Conservation (phyloP, 2,113 vertebrate genomes). For the Mastomys natalensis region DNA sequence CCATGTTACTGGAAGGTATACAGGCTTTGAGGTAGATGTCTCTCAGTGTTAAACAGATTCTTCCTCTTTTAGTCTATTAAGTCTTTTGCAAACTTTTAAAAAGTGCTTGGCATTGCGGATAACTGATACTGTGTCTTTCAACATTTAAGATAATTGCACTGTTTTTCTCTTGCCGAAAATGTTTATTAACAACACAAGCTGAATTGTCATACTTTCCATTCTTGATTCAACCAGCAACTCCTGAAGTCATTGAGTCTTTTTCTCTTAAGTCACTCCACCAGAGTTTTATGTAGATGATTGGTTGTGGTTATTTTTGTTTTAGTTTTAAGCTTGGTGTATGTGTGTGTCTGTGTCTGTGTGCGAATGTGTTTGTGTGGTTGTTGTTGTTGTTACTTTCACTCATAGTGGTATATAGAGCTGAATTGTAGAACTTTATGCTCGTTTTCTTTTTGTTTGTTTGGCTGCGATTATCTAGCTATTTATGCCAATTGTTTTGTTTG, state of each 20-base stretch:
- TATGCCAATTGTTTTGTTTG: neutral
- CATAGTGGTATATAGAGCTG: neutral
- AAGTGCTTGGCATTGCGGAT: neutral
- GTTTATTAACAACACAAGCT: neutral
- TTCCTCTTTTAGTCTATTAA: constrained; percentile 55
- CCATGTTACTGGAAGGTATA: constrained; percentile 20
- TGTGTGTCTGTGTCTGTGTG: neutral
- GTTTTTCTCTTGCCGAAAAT: constrained; percentile 36
- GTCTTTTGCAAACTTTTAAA: constrained; percentile 17
- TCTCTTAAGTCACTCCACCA: constrained; percentile 24
- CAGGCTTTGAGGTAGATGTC: neutral
- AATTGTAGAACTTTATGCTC: neutral
- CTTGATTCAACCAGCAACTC: constrained; percentile 35
- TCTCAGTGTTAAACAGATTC: neutral
- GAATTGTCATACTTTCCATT: constrained; percentile 10
- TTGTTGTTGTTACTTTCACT: neutral
- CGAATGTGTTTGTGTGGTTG: neutral
- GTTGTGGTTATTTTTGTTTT: neutral
- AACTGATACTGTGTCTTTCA: neutral
- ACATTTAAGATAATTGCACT: neutral
- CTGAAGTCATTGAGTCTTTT: constrained; percentile 61
- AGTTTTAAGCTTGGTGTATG: neutral
- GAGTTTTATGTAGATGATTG: neutral
- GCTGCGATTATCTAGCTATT: constrained; percentile 22
- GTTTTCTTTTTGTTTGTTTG: neutral